Evolutionary conservation across 2,113 vertebrate genomes (phyloP), one percentile per base, ranked within the genome.

Genomic region (Machaerirhynchus nigripectus): DNA sequence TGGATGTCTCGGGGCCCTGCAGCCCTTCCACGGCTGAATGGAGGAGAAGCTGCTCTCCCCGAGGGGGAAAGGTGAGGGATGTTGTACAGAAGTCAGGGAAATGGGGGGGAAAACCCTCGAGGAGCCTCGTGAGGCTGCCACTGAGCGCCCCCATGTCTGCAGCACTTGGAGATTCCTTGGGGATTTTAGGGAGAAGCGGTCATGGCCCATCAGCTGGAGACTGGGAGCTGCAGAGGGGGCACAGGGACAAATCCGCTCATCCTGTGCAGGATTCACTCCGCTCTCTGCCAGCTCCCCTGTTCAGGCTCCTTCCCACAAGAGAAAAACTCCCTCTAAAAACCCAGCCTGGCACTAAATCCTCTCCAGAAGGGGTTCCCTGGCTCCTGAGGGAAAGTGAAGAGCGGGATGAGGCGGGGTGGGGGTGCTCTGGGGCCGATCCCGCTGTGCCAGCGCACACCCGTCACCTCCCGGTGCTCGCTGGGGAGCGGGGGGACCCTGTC

Each of bases 201-300:
- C 2, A 0, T 22, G 60, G 27, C 9, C 11, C 2, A 0, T 11
- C 37, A 20, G 53, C 24, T 44, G 39, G 52, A 49, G 63, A 3
- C 13, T 13, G 26, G 5, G 19, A 19, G 60, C 60, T 23, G 69
- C 8, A 56, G 35, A 16, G 40, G 5, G 42, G 50, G 19, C 33
- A 5, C 50, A 8, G 69, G 22, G 17, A 2, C 69, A 24, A 9
- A 39, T 4, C 33, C 9, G 3, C 8, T 24, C 56, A 3, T 9
- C 21, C 52, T 2, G 23, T 2, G 52, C 31, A 16, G 23, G 26
- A 22, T 22, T 9, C 15, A 6, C 2, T 5, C 53, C 15, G 15
- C 11, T 0, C 27, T 52, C 44, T 17, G 8, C 53, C 35, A 35
- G 55, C 55, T 57, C 33, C 53, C 18, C 28, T 31, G 52, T 4